These are phyloP conservation scores for Tapirus terrestris DNA, from an alignment of 2,113 vertebrate species.

Conservation along the genomic window DNA sequence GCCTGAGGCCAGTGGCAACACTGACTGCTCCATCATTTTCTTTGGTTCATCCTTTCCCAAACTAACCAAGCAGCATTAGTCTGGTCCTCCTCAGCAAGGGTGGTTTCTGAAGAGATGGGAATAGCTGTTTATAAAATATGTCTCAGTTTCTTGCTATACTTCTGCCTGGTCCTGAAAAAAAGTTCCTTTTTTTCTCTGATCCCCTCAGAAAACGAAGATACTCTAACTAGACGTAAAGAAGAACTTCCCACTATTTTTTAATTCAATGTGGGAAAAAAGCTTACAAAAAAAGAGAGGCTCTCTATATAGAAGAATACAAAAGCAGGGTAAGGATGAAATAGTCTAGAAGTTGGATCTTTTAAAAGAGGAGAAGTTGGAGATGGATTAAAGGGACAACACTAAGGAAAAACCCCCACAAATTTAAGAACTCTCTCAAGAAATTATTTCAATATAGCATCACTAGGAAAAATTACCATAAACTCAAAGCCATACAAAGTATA, in stretches of 20 bases:
- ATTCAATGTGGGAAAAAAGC: not conserved
- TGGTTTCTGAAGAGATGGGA: not conserved
- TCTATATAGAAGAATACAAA: conserved; percentile 13
- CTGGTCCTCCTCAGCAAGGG: not conserved
- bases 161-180: not conserved
- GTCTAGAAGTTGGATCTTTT: not conserved
- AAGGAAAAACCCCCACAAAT: not conserved
- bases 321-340: not conserved
- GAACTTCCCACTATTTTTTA: not conserved
- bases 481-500: not conserved
- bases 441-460: not conserved
- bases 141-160: not conserved
- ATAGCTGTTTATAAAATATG: not conserved
- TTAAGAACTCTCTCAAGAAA: not conserved
- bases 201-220: not conserved
- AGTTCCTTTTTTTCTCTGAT: not conserved
- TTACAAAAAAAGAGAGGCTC: not conserved
- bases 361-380: not conserved
- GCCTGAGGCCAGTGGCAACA: not conserved
- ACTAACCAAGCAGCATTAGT: not conserved
- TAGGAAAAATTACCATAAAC: conserved; percentile 4
- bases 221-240: not conserved
- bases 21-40: not conserved
- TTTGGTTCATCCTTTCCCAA: not conserved
- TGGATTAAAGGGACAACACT: not conserved